Evolutionary conservation across 2,797 vertebrate species (phyloP).

Genomic region (Gallinago nigripennis): DNA sequence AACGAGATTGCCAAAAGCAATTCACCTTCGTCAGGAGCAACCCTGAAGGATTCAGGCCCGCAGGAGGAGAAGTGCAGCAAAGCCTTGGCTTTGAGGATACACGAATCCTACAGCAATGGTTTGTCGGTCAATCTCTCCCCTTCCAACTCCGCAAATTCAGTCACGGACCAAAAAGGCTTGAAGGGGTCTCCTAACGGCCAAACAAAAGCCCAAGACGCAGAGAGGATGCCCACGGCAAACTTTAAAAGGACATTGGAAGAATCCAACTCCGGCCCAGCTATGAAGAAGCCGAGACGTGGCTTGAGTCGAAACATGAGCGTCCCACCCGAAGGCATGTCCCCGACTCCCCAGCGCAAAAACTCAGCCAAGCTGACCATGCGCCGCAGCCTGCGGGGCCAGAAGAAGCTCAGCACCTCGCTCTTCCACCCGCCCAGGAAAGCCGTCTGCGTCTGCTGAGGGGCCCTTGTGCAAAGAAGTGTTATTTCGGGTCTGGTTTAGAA

Average conservation of each 20-base stretch:
- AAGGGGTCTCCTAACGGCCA: slow-evolving; percentile 64
- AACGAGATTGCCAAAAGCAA: slow-evolving; percentile 68
- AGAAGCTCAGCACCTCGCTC: slow-evolving; percentile 82
- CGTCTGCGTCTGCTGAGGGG: slow-evolving; percentile 89
- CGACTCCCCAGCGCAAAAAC: slow-evolving; percentile 74
- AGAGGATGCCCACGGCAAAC: slow-evolving; percentile 70
- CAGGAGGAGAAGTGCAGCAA: slow-evolving; percentile 75
- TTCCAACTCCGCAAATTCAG: slow-evolving; percentile 68
- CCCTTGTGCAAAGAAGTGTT: neutral
- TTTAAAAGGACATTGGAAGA: slow-evolving; percentile 86
- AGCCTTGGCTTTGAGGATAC: slow-evolving; percentile 68
- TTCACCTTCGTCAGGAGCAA: neutral
- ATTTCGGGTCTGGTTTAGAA: neutral
- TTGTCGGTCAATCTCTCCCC: slow-evolving; percentile 68
- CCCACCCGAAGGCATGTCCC: slow-evolving; percentile 63
- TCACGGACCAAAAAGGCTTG: slow-evolving; percentile 72
- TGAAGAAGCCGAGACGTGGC: slow-evolving; percentile 77
- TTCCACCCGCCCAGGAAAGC: slow-evolving; percentile 89
- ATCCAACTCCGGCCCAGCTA: slow-evolving; percentile 77
- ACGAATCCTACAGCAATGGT: slow-evolving; percentile 67
- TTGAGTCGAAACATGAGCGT: slow-evolving; percentile 36
- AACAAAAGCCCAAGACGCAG: slow-evolving; percentile 75
- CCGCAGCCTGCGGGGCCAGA: slow-evolving; percentile 86
- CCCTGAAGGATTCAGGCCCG: slow-evolving; percentile 37
- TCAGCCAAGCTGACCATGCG: slow-evolving; percentile 75